Evolutionary conservation across 2,113 vertebrate species (phyloP), one percentile per base, ranked within the genome.

Genomic region (Microcebus tavaratra): DNA sequence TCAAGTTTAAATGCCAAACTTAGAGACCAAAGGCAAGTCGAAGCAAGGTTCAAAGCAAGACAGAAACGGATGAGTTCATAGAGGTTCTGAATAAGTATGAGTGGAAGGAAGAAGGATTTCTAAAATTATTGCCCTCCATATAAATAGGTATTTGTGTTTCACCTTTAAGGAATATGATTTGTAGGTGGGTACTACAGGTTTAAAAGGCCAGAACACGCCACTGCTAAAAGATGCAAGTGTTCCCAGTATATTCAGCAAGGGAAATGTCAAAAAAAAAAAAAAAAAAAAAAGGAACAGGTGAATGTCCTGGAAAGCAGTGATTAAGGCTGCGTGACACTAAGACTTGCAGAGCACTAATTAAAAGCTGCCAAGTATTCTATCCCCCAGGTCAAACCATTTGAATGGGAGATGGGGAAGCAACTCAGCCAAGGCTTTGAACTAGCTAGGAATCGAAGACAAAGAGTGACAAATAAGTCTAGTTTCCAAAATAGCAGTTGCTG

Each of bases 371-470:
- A 96, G 70, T 90, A 88, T 59, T 96, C 72, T 90, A 20, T 90
- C 29, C 72, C 17, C 27, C 39, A 88, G 76, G 92, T 96, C 90
- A 97, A 96, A 76, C 39, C 65, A 39, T 95, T 75, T 96, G 95
- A 97, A 94, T 92, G 57, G 92, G 68, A 90, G 63, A 93, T 96
- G 61, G 23, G 88, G 96, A 97, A 70, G 85, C 68, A 96, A 78
- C 65, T 96, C 84, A 97, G 84, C 75, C 63, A 97, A 91, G 34
- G 50, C 65, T 98, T 97, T 98, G 94, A 97, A 97, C 55, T 97
- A 65, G 67, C 65, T 95, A 65, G 18, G 48, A 95, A 88, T 94
- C 42, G 67, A 95, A 96, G 81, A 95, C 76, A 96, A 95, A 96
- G 93, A 96, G 61, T 95, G 94, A 97, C 84, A 97, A 96, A 84